phyloP scores from a whole-genome alignment of 2,797 vertebrate species.

The Garrulus glandarius region DNA sequence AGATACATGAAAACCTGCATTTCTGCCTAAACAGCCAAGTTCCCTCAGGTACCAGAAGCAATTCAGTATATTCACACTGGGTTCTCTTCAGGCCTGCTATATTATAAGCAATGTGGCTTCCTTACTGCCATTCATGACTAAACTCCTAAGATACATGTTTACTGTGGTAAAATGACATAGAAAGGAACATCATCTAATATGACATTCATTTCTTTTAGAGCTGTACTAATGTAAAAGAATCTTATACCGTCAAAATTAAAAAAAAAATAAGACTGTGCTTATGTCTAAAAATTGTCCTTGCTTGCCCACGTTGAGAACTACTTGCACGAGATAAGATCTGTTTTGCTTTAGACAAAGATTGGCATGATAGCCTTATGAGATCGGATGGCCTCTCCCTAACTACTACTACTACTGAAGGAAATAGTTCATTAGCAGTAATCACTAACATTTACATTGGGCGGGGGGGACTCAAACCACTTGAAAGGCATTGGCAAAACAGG shows the following conservation, averaged over 20 bases:
- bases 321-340: background rate
- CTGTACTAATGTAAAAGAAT: background rate
- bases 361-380: background rate
- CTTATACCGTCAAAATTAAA: background rate
- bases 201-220: background rate
- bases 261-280: background rate
- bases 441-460: background rate
- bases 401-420: background rate
- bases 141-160: background rate
- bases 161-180: background rate
- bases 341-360: background rate
- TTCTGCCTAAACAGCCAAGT: background rate
- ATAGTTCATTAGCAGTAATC: background rate
- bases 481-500: slow-evolving; percentile 32
- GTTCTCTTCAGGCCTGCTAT: background rate
- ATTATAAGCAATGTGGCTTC: background rate
- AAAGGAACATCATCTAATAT: background rate
- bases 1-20: background rate
- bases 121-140: background rate
- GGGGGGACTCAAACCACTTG: background rate
- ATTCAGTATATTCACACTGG: background rate
- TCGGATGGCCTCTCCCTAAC: background rate
- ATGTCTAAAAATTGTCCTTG: background rate
- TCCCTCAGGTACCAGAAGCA: background rate
- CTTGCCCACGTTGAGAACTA: background rate